Base-by-base conservation (phyloP, 2,113 vertebrate species). In the Brachyhypopomus occidentalis region DNA sequence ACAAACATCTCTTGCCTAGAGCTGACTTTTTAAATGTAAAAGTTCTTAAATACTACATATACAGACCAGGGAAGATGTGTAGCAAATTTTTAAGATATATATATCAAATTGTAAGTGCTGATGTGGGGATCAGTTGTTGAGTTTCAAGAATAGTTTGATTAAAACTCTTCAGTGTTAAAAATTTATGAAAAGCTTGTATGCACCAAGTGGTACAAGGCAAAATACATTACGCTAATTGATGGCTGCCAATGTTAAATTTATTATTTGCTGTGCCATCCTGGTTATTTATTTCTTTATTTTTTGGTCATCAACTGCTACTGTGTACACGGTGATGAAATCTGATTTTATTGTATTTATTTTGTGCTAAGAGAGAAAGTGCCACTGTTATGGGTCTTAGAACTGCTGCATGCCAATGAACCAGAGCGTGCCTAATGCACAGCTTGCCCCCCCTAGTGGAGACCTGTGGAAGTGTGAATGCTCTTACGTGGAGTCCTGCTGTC, bases 171-270 rank as follows among this genome's bases (percentile, higher is more conserved):
- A 59, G 30, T 59, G 77, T 55, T 71, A 41, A 41, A 70, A 41
- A 70, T 5, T 41, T 45, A 2, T 11, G 16, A 79, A 59, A 30
- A 79, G 55, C 55, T 71, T 41, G 25, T 79, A 71, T 69, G 14
- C 66, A 45, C 60, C 77, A 60, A 1, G 60, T 58, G 77, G 77
- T 67, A 60, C 55, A 25, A 16, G 59, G 66, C 79, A 73, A 75
- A 73, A 75, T 5, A 56, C 72, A 75, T 81, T 48, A 81, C 67
- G 72, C 71, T 72, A 72, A 72, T 72, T 72, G 71, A 72, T 72
- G 78, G 58, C 69, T 72, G 72, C 69, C 48, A 56, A 58, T 36
- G 48, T 72, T 72, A 38, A 79, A 60, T 60, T 79, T 60, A 72
- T 79, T 48, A 23, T n/a, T 38, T n/a, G 69, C 56, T 58, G 41